phyloP scores from a whole-genome alignment of 2,888 invertebrate species.

The Agrochola lychnidis region DNA sequence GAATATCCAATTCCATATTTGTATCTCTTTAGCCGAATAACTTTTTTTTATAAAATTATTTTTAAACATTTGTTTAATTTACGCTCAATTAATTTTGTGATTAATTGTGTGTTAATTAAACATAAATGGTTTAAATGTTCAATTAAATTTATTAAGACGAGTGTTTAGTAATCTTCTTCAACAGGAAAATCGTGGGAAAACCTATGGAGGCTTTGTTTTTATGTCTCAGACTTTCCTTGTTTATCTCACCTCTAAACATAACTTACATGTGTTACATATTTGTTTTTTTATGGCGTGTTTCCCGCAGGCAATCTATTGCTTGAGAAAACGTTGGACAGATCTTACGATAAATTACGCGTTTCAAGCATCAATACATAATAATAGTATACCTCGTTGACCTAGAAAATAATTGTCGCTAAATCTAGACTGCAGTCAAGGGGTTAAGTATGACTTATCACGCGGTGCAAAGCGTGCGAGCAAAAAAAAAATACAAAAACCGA shows the following conservation, averaged over 20 bases:
- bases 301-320: neutral
- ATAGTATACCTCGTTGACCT: neutral
- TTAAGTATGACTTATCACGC: conserved; percentile 20
- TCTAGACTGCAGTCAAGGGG: neutral
- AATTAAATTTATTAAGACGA: conserved; percentile 1
- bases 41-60: neutral
- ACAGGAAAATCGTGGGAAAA: conserved; percentile 38
- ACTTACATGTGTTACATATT: conserved; percentile 8
- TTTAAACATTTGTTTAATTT: neutral
- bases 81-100: neutral
- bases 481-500: conserved; percentile 28
- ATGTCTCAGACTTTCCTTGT: conserved; percentile 24
- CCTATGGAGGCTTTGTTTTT: conserved; percentile 8
- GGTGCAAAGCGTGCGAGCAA: conserved; percentile 22
- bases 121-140: neutral
- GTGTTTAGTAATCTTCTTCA: conserved; percentile 11
- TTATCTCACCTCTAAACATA: conserved; percentile 23
- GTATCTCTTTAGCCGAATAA: neutral
- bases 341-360: neutral
- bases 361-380: neutral
- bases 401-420: conserved; percentile 10
- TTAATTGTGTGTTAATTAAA: neutral
- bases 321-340: neutral
- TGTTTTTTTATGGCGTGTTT: neutral
- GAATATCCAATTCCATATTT: conserved; percentile 21